Evolutionary conservation across 2,113 vertebrate genomes (phyloP).

Genomic region (Psittacula cyanocephala): DNA sequence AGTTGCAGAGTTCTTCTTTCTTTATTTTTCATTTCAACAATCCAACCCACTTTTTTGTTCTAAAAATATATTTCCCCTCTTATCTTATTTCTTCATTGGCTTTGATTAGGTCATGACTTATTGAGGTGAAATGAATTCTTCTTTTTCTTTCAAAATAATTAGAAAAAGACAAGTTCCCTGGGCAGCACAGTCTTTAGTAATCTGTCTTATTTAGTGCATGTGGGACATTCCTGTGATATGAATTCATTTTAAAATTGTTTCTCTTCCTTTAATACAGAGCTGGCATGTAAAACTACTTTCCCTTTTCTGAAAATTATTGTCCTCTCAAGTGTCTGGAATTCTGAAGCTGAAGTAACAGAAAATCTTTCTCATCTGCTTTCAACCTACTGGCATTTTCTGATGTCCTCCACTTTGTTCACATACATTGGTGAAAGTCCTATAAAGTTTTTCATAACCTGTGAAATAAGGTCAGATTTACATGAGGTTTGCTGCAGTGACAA

Average conservation of each 20-base stretch:
- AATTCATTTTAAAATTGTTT: not conserved
- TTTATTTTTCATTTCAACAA: not conserved
- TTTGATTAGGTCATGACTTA: not conserved
- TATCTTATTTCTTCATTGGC: not conserved
- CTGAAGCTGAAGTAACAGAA: not conserved
- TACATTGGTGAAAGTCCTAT: not conserved
- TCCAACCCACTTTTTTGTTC: not conserved
- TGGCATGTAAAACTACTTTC: not conserved
- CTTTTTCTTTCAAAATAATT: not conserved
- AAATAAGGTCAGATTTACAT: not conserved
- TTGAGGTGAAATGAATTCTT: not conserved
- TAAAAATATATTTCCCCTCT: not conserved
- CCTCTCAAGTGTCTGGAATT: not conserved
- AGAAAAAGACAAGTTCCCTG: not conserved
- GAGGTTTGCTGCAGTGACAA: not conserved
- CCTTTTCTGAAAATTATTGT: not conserved
- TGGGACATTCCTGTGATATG: not conserved
- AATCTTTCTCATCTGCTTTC: not conserved
- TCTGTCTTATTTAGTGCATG: accelerated
- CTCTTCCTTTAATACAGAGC: constrained; percentile 16
- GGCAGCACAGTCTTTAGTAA: not conserved
- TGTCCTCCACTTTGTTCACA: not conserved
- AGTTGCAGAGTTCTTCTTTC: not conserved
- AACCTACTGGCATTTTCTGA: not conserved
- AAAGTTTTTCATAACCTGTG: not conserved